These are phyloP conservation scores for Hypotaenidia philippensis DNA, from an alignment of 2,797 vertebrate species.

Conservation along the genomic window DNA sequence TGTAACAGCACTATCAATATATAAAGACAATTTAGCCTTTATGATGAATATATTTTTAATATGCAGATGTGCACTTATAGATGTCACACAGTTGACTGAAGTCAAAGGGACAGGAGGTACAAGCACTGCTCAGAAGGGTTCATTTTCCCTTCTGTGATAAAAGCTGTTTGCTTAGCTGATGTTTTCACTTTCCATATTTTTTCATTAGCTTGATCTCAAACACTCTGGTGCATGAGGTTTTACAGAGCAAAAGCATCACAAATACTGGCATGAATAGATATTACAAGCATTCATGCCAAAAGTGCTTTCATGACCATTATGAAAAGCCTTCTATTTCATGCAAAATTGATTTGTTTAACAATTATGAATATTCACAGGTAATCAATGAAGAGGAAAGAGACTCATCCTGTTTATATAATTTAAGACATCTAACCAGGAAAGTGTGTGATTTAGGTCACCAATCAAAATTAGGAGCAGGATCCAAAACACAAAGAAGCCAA, in stretches of 20 bases:
- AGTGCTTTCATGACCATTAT: background rate
- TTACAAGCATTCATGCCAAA: background rate
- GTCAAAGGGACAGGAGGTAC: background rate
- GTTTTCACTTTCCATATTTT: background rate
- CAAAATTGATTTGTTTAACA: conserved; percentile 41
- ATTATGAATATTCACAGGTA: conserved; percentile 15
- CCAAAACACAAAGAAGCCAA: background rate
- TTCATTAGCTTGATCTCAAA: conserved; percentile 2
- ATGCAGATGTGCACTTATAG: background rate
- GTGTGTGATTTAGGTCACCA: background rate
- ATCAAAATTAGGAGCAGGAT: background rate
- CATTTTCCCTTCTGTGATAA: background rate
- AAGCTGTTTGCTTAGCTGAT: background rate
- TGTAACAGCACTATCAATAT: background rate
- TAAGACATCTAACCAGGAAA: background rate
- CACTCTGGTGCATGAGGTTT: background rate
- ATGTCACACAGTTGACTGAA: background rate
- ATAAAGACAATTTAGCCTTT: background rate
- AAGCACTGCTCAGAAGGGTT: background rate
- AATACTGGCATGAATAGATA: background rate
- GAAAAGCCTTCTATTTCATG: conserved; percentile 1
- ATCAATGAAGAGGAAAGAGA: background rate
- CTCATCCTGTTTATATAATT: background rate
- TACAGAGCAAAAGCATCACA: background rate
- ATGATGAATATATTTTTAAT: background rate